Base-by-base conservation (phyloP, 2,797 vertebrate species). In the Argentina silus region DNA sequence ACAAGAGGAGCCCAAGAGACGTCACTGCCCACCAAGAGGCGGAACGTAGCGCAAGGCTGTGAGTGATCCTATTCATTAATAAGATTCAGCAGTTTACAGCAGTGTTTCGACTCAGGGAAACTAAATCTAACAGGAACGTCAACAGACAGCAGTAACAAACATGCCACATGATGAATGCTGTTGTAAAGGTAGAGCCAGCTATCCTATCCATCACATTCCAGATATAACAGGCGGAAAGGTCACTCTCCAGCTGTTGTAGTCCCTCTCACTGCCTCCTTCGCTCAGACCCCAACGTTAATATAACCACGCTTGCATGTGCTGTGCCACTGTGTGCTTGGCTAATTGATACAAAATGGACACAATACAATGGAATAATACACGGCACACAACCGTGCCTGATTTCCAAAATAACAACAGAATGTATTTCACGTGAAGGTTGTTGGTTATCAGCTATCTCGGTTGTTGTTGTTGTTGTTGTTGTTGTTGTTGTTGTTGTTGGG, bases 151-250 rank as follows among this genome's bases (percentile, higher is more conserved):
- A 23, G 55, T 23, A 19, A 59, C n/a, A 56, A 36, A 36, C 27
- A 36, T 36, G 17, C 53, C n/a, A 17, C 19, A 17, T 56, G 8
- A 56, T 59, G 56, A 19, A 7, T 59, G 19, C 56, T 23, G 56
- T 59, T 23, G 56, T 10, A 59, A 19, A 59, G 23, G 21, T 21
- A 19, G 56, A 59, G 17, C 11, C 12, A 62, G 76, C 78, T 43
- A 76, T 77, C 67, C 27, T 8, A 44, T 48, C 9, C 19, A 12
- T 69, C 8, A 50, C 63, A 11, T 6, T 45, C 44, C 50, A 72
- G 71, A 76, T 85, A 14, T 68, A 83, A 81, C 72, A 47, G 70
- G 17, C 57, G 51, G 53, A 83, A 87, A 86, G 81, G 82, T 87
- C 85, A 86, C 17, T 2, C 69, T 81, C 63, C 83, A 84, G 72